A percentile compares a stretch with the other conserved stretches of the same genome.
Evolutionary conservation across 2,888 invertebrate genomes (phyloP).

Genomic region (Altica lythri): DNA sequence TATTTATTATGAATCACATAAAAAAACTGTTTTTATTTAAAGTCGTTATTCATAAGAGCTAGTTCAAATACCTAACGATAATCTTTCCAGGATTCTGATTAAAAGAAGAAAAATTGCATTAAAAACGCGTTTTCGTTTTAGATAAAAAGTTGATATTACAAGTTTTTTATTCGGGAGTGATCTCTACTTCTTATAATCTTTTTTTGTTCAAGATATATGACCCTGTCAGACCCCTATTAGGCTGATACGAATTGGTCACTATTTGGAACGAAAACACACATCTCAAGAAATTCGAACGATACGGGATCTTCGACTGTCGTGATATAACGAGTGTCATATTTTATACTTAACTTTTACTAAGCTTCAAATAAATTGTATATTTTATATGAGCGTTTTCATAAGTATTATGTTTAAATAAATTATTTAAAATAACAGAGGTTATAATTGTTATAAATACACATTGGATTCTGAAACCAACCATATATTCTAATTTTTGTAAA

Average conservation of each 20-base stretch:
- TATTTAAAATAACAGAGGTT: too few relatives aligned
- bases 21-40: too few relatives aligned
- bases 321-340: constrained; percentile 24
- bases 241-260: constrained; percentile 26
- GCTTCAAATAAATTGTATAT: constrained; percentile 16
- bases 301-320: constrained; percentile 19
- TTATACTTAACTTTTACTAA: constrained; percentile 17
- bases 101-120: constrained; percentile 16
- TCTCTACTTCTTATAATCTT: constrained; percentile 20
- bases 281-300: constrained; percentile 19
- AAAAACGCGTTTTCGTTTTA: constrained; percentile 14
- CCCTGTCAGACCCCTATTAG: constrained; percentile 32
- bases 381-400: too few relatives aligned
- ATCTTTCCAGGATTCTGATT: constrained; percentile 9
- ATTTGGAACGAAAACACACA: constrained; percentile 23
- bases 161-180: constrained; percentile 23
- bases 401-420: too few relatives aligned
- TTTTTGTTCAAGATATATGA: constrained; percentile 27
- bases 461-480: too few relatives aligned
- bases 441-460: too few relatives aligned
- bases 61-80: neutral
- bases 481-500: too few relatives aligned
- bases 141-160: constrained; percentile 22
- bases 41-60: constrained; percentile 9
- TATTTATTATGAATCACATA: too few relatives aligned